Evolutionary conservation across 2,797 vertebrate species (phyloP), one percentile per base, ranked within the genome.

Genomic region (Pristis pectinata): DNA sequence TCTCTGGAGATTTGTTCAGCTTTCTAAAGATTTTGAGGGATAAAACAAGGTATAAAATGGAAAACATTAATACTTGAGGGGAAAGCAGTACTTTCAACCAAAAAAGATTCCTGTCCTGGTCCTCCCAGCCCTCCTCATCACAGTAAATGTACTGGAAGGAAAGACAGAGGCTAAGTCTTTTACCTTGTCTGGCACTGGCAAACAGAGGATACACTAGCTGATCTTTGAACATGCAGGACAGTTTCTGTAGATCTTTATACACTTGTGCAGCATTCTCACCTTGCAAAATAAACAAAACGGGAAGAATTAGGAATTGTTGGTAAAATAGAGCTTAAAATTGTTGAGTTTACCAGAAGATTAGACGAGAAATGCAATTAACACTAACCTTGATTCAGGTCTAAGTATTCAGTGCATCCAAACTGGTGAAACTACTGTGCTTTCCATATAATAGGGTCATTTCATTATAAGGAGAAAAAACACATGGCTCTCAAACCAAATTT

Each of bases 171-270:
- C 87, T 2, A 41, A 41, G 72, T 6, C 89, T 30, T 96, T 95
- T 96, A 98, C 99, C 98, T 98, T 98, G 98, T 96, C 99, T 97
- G 93, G 98, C 98, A 67, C 98, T 97, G 77, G 98, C 98, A 94
- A 99, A 98, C 95, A 99, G 97, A 72, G 98, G 98, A 91, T 99
- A 99, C 2, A 98, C 98, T 96, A 99, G 95, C 96, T 99, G 98
- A 96, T 99, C 99, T 96, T 99, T 99, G 96, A 99, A 98, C 94
- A 98, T 95, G 11, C 98, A 97, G 0, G 98, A 99, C 87, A 99
- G 96, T 96, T 98, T 99, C 95, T 96, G 97, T 95, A 99, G 97
- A 67, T 98, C 97, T 96, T 96, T 98, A 96, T 98, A 99, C 34
- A 97, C 96, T 0, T 96, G 96, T 0, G 97, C 97, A n/a, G 97